Evolutionary conservation across 1,140 invertebrate genomes (phyloP).

Genomic region (Trypoxylus dichotomus): DNA sequence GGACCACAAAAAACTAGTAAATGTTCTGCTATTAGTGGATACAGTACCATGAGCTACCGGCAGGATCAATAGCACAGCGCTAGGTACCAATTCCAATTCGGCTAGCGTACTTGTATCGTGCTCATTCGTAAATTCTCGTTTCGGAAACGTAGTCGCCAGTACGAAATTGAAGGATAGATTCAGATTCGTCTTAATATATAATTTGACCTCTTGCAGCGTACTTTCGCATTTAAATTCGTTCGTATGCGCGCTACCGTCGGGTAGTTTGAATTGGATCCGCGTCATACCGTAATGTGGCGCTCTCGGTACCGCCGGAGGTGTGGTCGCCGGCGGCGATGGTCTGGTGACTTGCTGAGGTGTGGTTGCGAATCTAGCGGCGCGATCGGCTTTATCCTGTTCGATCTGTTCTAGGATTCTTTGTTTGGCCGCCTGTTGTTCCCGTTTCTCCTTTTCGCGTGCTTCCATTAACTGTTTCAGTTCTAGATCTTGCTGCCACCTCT

Average conservation of each 20-base stretch:
- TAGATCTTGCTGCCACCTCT: conserved; percentile 71
- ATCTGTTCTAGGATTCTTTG: conserved; percentile 74
- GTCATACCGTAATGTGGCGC: conserved; percentile 49
- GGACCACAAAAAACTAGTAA: conserved; percentile 52
- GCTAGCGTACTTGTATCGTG: conserved; percentile 66
- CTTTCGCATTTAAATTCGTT: conserved; percentile 51
- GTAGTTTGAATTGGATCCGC: conserved; percentile 80
- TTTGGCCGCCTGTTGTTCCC: conserved; percentile 66
- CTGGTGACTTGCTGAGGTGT: neutral
- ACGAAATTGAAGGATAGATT: conserved; percentile 62
- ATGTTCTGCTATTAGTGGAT: conserved; percentile 42
- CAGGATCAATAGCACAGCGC: conserved; percentile 77
- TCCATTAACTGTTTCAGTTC: conserved; percentile 71
- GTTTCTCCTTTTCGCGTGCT: conserved; percentile 70
- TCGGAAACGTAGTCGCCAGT: conserved; percentile 78
- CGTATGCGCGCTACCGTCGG: conserved; percentile 66
- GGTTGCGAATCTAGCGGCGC: conserved; percentile 52
- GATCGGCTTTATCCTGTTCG: conserved; percentile 71
- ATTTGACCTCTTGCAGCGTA: conserved; percentile 52
- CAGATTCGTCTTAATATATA: conserved; percentile 50
- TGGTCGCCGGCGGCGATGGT: neutral
- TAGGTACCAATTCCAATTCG: conserved; percentile 75
- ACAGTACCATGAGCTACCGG: conserved; percentile 52
- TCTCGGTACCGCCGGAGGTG: neutral
- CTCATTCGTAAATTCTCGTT: conserved; percentile 66